Evolutionary conservation across 2,113 vertebrate species (phyloP), one percentile per base, ranked within the genome.

Genomic region (Rhodinocichla rosea): DNA sequence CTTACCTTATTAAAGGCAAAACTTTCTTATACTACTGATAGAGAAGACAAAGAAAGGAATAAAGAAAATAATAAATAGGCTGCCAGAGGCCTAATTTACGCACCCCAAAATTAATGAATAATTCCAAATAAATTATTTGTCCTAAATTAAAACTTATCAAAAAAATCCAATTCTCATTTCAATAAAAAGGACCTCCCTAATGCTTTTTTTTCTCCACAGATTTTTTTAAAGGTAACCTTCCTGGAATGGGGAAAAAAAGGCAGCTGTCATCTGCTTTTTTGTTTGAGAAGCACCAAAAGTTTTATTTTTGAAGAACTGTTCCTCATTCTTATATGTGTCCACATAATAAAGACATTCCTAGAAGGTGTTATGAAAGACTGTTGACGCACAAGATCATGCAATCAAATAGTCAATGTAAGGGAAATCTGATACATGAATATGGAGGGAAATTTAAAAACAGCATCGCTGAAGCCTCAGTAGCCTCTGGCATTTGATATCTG

Each of bases 61-160:
- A 80, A 65, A 63, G n/a, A 87, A 84, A 63, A 88, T 83, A 92
- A 96, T 82, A 92, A 93, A 96, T 82, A 92, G 69, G 52, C 88
- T 96, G 93, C 92, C 94, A 95, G 92, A 95, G 95, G 95, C 90
- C 86, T 9, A 84, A 60, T 94, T 89, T 84, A 76, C 0, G 1
- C 45, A 89, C 75, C 90, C 76, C 90, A 40, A 93, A 94, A 94
- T 94, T 95, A 97, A 95, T 96, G 69, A 93, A n/a, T 92, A 69
- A 69, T 93, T 96, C 74, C 83, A 96, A 95, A 93, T 97, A 96
- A 95, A 95, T 92, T 91, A 93, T 96, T 96, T 96, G 92, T 73
- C 90, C 92, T 97, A 94, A 97, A 95, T 93, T 95, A 96, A 94
- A 95, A 88, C 68, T 86, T 91, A 88, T 69, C 90, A 75, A 87